These are phyloP conservation scores for Python bivittatus DNA, from an alignment of 2,113 vertebrate genomes.

Conservation along the genomic window DNA sequence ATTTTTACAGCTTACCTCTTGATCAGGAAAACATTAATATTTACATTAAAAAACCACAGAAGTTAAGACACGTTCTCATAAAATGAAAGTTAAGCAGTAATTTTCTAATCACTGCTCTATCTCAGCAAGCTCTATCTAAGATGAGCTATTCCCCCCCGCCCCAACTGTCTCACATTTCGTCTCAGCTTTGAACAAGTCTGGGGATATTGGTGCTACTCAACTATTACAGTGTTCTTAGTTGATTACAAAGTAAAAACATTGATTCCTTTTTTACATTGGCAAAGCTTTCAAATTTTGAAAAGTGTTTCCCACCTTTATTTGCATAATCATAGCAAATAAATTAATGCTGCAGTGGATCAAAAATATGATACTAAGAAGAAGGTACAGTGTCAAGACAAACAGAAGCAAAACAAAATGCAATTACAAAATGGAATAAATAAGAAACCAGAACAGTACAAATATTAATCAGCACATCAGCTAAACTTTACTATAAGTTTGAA, in stretches of 20 bases:
- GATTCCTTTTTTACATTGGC: neutral
- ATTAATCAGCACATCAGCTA: neutral
- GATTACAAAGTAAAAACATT: neutral
- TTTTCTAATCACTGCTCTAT: too few species aligned
- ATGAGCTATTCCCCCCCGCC: too few species aligned
- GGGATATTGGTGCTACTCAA: neutral
- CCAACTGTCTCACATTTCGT: neutral
- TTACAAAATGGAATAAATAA: neutral
- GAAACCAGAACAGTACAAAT: neutral
- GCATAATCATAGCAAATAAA: neutral
- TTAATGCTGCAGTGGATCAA: neutral
- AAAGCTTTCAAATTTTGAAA: neutral
- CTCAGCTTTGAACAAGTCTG: neutral
- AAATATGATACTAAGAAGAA: neutral
- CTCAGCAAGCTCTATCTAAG: too few species aligned
- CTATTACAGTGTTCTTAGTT: neutral
- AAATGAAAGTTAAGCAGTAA: too few species aligned
- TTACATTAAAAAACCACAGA: too few species aligned
- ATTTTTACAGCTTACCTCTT: too few species aligned
- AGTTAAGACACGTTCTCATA: too few species aligned
- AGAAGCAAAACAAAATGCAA: neutral
- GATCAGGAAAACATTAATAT: too few species aligned
- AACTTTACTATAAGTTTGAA: neutral
- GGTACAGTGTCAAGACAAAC: neutral
- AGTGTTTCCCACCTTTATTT: neutral